A percentile compares a stretch with the other conserved stretches of the same genome.
Evolutionary conservation across 2,888 invertebrate genomes (phyloP).

Genomic region (Cheilosia soror): DNA sequence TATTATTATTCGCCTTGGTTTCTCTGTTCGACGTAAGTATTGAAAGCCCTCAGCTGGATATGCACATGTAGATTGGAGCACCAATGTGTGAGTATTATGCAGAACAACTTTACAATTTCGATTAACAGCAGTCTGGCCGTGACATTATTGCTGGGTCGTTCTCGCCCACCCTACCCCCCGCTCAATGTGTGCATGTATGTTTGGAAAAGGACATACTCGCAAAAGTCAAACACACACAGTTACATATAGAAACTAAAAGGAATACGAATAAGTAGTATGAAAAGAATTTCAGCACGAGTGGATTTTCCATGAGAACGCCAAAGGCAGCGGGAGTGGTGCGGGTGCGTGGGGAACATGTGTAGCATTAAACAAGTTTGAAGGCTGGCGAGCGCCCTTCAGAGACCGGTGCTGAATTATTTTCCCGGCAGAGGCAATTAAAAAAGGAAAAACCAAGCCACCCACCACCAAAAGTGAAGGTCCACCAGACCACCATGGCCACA

Average conservation of each 20-base stretch:
- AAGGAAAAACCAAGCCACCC: conserved; percentile 51
- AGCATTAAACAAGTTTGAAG: conserved; percentile 68
- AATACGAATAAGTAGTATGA: conserved; percentile 7
- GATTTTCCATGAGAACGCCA: conserved; percentile 51
- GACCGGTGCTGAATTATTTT: conserved; percentile 43
- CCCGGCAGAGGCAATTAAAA: conserved; percentile 59
- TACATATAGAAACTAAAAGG: conserved; percentile 36
- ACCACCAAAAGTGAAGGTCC: conserved; percentile 52
- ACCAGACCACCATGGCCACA: conserved; percentile 34
- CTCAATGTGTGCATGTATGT: conserved; percentile 11
- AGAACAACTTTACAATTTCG: conserved; percentile 71
- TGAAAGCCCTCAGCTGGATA: conserved; percentile 47
- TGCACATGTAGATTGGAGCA: conserved; percentile 29
- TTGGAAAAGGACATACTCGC: conserved; percentile 60
- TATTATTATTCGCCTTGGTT: conserved; percentile 63
- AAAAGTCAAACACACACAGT: conserved; percentile 62
- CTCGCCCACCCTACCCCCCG: not conserved
- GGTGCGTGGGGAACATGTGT: conserved; percentile 8
- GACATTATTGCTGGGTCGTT: conserved; percentile 73
- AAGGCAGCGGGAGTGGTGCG: not conserved
- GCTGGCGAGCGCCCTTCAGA: conserved; percentile 68
- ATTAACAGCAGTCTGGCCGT: conserved; percentile 74
- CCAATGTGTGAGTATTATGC: conserved; percentile 37
- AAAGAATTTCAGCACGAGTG: conserved; percentile 53
- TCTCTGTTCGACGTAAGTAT: conserved; percentile 29